Evolutionary conservation across 2,113 vertebrate genomes (phyloP), one percentile per base, ranked within the genome.

Genomic region (Nesospiza acunhae): DNA sequence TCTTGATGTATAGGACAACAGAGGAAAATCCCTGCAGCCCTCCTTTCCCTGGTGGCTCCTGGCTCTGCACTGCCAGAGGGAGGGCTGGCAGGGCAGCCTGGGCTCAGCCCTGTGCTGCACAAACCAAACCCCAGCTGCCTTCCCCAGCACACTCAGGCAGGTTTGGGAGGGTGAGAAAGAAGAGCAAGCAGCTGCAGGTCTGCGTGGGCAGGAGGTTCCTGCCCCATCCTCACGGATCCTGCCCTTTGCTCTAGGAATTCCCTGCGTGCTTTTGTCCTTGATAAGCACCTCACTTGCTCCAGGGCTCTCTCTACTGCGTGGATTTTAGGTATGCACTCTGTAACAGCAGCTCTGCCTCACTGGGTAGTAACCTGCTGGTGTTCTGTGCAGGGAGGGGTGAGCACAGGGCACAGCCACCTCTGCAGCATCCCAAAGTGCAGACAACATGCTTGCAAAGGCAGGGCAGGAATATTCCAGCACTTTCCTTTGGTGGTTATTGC

Each of bases 111-210:
- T 31, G 49, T 80, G 90, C 87, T 87, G 89, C 56, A 14, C 42
- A 39, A 78, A 64, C 15, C 85, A 35, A 92, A 20, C 39, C 85
- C 60, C 33, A 49, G 20, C 74, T 1, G 4, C 53, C 81, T n/a
- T 37, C 41, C 35, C 59, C 15, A 0, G 47, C 75, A 35, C 89
- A 44, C 7, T 2, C 75, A 3, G 89, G 90, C 87, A 16, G 18
- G 60, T 79, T 37, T 24, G 90, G 73, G 90, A 88, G 80, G 76
- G 13, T 11, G 41, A 75, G 90, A 76, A 69, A 50, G 84, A 42
- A 35, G 41, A 86, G 52, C 96, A 90, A 78, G 96, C 90, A 94
- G 94, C 95, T 90, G 94, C 79, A 90, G 67, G 88, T 9, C 0
- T 16, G 60, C 52, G 76, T 94, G 96, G 93, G 94, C 84, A 89